Conservation (phyloP, 1,140 invertebrate genomes). For the Thaumetopoea pityocampa region DNA sequence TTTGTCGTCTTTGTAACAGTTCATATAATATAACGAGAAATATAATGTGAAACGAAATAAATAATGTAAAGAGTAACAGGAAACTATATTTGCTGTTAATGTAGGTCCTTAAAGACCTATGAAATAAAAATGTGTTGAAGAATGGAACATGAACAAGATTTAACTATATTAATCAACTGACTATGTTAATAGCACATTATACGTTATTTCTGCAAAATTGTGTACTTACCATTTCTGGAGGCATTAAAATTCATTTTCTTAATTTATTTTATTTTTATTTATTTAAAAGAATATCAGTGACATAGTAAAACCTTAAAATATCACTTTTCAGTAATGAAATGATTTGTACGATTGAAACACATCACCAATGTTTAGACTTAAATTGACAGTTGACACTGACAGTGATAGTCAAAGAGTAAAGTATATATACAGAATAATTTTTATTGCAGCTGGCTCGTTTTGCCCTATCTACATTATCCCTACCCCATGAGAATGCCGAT, state of each 20-base stretch:
- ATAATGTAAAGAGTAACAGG: no score
- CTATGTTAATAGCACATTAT: conserved; percentile 1
- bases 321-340: conserved; percentile 23
- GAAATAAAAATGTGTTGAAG: no score
- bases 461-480: conserved; percentile 2
- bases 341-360: conserved; percentile 49
- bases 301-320: conserved; percentile 47
- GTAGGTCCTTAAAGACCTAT: no score
- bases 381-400: conserved; percentile 26
- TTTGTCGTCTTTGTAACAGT: no score
- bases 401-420: no score
- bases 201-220: neutral
- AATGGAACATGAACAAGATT: no score
- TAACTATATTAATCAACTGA: no score
- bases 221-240: conserved; percentile 59
- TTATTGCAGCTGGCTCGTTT: neutral
- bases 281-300: conserved; percentile 25
- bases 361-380: conserved; percentile 53
- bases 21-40: no score
- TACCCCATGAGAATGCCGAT: conserved; percentile 13
- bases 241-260: conserved; percentile 66
- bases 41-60: no score
- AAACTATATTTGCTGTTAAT: no score
- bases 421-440: no score
- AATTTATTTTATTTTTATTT: conserved; percentile 14